Evolutionary conservation across 2,888 invertebrate genomes (phyloP).

Genomic region (Drosophila niveifrons): DNA sequence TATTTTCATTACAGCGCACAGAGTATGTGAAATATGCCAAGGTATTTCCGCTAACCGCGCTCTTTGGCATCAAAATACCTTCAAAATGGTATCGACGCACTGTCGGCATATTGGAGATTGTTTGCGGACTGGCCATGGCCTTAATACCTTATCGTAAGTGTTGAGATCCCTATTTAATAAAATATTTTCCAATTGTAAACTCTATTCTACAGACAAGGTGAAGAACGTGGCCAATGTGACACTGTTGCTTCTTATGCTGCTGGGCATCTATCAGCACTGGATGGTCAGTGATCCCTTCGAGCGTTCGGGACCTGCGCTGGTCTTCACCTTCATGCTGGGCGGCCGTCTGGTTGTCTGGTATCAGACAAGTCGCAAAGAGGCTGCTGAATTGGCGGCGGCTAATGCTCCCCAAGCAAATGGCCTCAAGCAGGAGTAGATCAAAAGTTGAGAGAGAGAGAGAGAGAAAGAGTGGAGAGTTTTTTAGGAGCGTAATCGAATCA

Average conservation of each 20-base stretch:
- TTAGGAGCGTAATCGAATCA: slow-evolving; percentile 11
- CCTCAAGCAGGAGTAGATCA: slow-evolving; percentile 87
- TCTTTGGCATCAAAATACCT: slow-evolving; percentile 94
- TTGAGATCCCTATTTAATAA: no score
- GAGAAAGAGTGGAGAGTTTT: not conserved
- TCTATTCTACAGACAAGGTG: slow-evolving; percentile 89
- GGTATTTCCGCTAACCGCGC: slow-evolving; percentile 94
- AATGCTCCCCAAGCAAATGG: slow-evolving; percentile 88
- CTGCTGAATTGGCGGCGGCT: slow-evolving; percentile 85
- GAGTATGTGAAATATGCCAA: slow-evolving; percentile 98
- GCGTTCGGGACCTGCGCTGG: slow-evolving; percentile 94
- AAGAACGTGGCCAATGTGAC: slow-evolving; percentile 96
- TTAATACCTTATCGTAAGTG: slow-evolving; percentile 93
- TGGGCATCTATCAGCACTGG: slow-evolving; percentile 96
- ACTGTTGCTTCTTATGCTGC: slow-evolving; percentile 92
- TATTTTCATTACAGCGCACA: slow-evolving; percentile 89
- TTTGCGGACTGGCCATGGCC: slow-evolving; percentile 93
- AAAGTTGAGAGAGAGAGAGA: no score
- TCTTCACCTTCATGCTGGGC: slow-evolving; percentile 96
- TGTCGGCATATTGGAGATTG: slow-evolving; percentile 93
- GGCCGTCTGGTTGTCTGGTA: slow-evolving; percentile 95
- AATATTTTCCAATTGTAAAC: not conserved
- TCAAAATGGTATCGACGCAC: slow-evolving; percentile 96
- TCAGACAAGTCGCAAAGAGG: slow-evolving; percentile 88
- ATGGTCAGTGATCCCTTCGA: slow-evolving; percentile 97